These are phyloP conservation scores for Erpornis zantholeuca DNA, from an alignment of 2,113 vertebrate species.

Conservation along the genomic window DNA sequence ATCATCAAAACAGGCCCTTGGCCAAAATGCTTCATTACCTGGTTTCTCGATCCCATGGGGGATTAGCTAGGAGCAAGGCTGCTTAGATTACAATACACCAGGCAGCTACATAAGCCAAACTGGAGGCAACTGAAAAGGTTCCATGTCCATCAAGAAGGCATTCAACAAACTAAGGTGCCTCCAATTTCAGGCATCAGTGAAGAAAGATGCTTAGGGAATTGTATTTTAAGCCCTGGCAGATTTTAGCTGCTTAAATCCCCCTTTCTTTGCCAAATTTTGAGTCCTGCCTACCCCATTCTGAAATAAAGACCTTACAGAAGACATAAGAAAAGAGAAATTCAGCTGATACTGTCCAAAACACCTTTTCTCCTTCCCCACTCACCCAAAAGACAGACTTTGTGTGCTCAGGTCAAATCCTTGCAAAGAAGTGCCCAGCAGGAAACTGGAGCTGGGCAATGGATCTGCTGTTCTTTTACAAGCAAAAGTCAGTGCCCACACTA, in stretches of 20 bases:
- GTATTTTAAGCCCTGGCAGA: neutral
- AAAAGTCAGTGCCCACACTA: neutral
- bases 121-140: slow-evolving; percentile 22
- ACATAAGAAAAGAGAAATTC: neutral
- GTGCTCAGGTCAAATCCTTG: neutral
- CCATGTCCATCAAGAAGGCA: neutral
- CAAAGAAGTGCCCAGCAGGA: neutral
- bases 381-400: neutral
- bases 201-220: neutral
- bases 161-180: neutral
- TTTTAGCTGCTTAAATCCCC: neutral
- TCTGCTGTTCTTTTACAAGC: neutral
- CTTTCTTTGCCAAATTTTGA: neutral
- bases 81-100: neutral
- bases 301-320: neutral
- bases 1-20: slow-evolving; percentile 36
- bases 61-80: slow-evolving; percentile 27
- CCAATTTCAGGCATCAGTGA: neutral
- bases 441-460: neutral
- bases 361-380: neutral
- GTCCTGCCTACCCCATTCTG: neutral
- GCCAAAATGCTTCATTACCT: slow-evolving; percentile 24
- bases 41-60: neutral
- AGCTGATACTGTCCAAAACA: neutral
- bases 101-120: slow-evolving; percentile 14